phyloP scores from a whole-genome alignment of 1,140 invertebrate genomes.

The Metaphire vulgaris region DNA sequence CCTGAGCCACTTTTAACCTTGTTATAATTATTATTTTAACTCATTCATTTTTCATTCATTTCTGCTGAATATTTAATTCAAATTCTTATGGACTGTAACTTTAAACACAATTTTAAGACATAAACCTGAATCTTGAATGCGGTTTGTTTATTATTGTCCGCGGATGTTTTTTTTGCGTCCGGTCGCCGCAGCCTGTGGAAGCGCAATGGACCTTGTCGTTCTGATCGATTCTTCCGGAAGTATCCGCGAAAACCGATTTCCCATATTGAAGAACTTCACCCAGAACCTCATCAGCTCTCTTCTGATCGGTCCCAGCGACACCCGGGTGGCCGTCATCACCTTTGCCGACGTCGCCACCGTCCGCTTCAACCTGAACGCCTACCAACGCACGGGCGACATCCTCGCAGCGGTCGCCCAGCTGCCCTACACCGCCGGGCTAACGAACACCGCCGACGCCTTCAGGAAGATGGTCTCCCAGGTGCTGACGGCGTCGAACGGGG shows the following conservation, averaged over 20 bases:
- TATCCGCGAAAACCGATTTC: slow-evolving; percentile 18
- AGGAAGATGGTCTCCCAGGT: slow-evolving; percentile 13
- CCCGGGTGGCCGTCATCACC: slow-evolving; percentile 12
- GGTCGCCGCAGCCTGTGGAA: too few species aligned
- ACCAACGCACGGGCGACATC: not conserved
- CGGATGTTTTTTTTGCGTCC: too few species aligned
- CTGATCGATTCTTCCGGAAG: slow-evolving; percentile 26
- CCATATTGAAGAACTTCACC: slow-evolving; percentile 12
- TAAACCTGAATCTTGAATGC: too few species aligned
- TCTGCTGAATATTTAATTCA: too few species aligned
- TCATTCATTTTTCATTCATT: too few species aligned
- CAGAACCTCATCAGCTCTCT: not conserved
- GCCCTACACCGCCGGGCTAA: slow-evolving; percentile 1
- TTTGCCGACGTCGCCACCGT: slow-evolving; percentile 14
- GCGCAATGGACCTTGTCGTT: slow-evolving; percentile 27
- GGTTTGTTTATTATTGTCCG: too few species aligned
- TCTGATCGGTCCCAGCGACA: slow-evolving; percentile 6
- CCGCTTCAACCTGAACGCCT: slow-evolving; percentile 8
- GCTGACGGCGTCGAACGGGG: slow-evolving; percentile 14
- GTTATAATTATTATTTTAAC: too few species aligned
- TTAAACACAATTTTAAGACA: too few species aligned
- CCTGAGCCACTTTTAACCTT: too few species aligned
- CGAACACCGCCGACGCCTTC: slow-evolving; percentile 23
- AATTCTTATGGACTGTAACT: too few species aligned
- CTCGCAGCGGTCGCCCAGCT: not conserved